phyloP scores from a whole-genome alignment of 2,113 vertebrate species.

The Psephotus haematonotus region DNA sequence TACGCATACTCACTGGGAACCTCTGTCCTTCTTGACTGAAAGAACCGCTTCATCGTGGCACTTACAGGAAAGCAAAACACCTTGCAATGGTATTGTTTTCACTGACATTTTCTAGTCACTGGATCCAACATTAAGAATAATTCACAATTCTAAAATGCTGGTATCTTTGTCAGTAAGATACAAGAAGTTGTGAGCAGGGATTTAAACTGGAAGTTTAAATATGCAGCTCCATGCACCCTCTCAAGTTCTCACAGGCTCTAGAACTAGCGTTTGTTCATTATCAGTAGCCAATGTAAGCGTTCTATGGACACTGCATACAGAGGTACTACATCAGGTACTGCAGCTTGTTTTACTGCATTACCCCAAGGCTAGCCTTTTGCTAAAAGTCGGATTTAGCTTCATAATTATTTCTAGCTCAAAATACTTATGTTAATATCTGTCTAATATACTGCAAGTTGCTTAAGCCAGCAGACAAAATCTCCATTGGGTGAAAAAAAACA shows the following conservation, averaged over 20 bases:
- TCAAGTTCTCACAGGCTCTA: not conserved
- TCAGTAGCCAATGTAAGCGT: not conserved
- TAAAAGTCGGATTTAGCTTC: not conserved
- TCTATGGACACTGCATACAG: not conserved
- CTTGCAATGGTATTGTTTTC: not conserved
- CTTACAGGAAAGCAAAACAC: not conserved
- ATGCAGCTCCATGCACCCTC: not conserved
- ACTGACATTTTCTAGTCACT: not conserved
- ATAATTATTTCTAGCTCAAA: constrained; percentile 19
- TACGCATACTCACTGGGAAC: not conserved
- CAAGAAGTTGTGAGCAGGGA: not conserved
- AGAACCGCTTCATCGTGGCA: accelerated
- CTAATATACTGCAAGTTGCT: not conserved
- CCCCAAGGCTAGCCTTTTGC: not conserved
- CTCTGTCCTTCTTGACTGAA: not conserved
- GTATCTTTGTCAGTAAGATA: not conserved
- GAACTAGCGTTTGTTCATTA: not conserved
- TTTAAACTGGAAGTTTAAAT: not conserved
- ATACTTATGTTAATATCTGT: not conserved
- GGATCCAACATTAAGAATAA: not conserved
- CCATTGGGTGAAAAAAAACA: not conserved
- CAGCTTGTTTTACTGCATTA: not conserved
- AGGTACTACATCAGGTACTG: not conserved
- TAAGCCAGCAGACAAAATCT: not conserved
- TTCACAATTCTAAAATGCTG: not conserved